phyloP scores from a whole-genome alignment of 2,888 invertebrate species.

The Lamellibrachia columna region DNA sequence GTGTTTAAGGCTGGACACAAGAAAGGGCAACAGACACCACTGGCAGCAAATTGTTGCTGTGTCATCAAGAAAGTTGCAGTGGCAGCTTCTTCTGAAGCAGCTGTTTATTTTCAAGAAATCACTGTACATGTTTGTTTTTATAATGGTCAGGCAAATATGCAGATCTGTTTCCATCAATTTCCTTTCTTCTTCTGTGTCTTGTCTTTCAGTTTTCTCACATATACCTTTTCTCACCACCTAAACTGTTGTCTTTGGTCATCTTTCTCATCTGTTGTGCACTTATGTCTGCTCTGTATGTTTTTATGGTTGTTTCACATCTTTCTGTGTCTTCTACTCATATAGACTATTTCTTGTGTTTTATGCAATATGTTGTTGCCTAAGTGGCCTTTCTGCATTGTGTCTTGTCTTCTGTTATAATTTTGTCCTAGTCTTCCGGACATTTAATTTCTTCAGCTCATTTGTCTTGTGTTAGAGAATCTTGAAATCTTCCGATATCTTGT shows the following conservation, averaged over 20 bases:
- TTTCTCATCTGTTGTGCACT: background rate
- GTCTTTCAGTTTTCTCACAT: background rate
- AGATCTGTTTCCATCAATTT: background rate
- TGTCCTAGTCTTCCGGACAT: background rate
- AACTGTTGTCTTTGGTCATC: background rate
- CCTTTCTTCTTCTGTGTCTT: background rate
- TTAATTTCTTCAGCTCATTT: background rate
- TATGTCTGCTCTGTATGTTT: background rate
- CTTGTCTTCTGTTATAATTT: background rate
- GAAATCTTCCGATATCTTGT: background rate
- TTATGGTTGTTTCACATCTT: background rate
- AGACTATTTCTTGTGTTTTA: background rate
- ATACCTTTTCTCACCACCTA: background rate
- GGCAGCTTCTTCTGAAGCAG: background rate
- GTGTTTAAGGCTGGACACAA: slow-evolving; percentile 28
- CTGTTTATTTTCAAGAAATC: background rate
- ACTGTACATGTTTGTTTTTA: background rate
- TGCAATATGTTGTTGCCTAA: background rate
- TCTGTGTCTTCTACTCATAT: background rate
- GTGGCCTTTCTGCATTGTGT: background rate
- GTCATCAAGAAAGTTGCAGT: background rate
- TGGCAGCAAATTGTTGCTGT: background rate
- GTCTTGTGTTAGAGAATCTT: background rate
- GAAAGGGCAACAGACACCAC: background rate
- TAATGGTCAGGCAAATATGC: background rate